Evolutionary conservation across 2,113 vertebrate species (phyloP), one percentile per base, ranked within the genome.

Genomic region (Anolis carolinensis): DNA sequence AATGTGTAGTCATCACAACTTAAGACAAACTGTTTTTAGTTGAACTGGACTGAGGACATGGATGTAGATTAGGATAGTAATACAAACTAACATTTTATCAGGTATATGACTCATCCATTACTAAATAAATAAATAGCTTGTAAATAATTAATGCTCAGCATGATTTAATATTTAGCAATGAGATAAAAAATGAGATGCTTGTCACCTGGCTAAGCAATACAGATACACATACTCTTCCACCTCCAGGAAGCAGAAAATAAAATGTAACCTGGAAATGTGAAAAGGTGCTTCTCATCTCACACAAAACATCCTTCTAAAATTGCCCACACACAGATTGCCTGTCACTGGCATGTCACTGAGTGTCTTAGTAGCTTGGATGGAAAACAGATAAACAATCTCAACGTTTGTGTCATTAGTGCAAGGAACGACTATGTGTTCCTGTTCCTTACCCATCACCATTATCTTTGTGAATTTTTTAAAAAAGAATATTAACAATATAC

Each of bases 101-200:
- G 25, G 68, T 72, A 81, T 82, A 59, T 52, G 34, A 30, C 27
- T 23, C 14, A 21, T 4, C 0, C 52, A 86, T 88, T 82, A 63
- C 0, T 44, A 23, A 63, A 90, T 34, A 25, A 85, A 88, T 78
- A 86, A 81, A 81, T 20, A 16, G 39, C 3, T 16, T n/a, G 71
- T 87, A 89, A 85, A 82, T 80, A 89, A 91, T 86, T 21, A 65
- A 82, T 36, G 4, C 4, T 52, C 39, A 44, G 84, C 7, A 4
- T 21, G 32, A 11, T 27, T 89, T 92, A 93, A 86, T 92, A 92
- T 84, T 88, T 52, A 88, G 92, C 32, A 86, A n/a, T n/a, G n/a
- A n/a, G n/a, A n/a, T n/a, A 67, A 72, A 79, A n/a, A 63, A 34
- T 81, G 75, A 85, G 86, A 81, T 73, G 10, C 8, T 0, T 88